Base-by-base conservation (phyloP, 2,113 vertebrate species). In the Pluvianellus socialis region DNA sequence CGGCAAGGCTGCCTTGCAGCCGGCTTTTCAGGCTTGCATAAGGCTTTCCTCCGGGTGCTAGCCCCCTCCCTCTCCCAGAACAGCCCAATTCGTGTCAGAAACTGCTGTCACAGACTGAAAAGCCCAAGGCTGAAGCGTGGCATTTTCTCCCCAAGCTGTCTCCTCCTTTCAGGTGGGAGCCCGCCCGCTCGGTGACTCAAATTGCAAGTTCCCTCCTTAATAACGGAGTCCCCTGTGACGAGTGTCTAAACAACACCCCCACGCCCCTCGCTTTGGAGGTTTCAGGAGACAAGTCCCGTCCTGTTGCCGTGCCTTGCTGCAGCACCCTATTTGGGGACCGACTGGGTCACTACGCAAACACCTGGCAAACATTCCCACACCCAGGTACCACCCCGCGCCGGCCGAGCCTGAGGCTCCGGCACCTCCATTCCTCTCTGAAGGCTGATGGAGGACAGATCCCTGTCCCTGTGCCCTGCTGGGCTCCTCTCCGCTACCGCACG, bases 401-500 rank as follows among this genome's bases (percentile, higher is more conserved):
- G 23, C 11, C 0, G 0, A 74, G 30, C 3, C 0, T 0, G 0
- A 28, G 14, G 28, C 42, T 72, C 63, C 3, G 0, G 79, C 52
- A 55, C 33, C 22, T 47, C 50, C n/a, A 65, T 55, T 28, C 26
- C 38, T 20, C 45, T 27, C 38, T 4, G 16, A 24, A 24, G 14
- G 33, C 23, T 14, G n/a, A 38, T 0, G 5, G 61, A 42, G 50
- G 49, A 62, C 50, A 86, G 28, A 77, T 17, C 72, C 28, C 40
- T 3, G 2, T 12, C 68, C 67, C 15, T 2, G 7, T 4, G 15
- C 26, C 22, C 38, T 28, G 23, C 22, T 5, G 6, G 6, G 59
- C 28, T 40, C 35, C 76, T 24, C 21, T 44, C 30, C 18, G 62
- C 38, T 30, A 27, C 44, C 2, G 21, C 10, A 49, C 11, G 12